Evolutionary conservation across 2,797 vertebrate species (phyloP).

Genomic region (Enteromius afrohamiltoni): DNA sequence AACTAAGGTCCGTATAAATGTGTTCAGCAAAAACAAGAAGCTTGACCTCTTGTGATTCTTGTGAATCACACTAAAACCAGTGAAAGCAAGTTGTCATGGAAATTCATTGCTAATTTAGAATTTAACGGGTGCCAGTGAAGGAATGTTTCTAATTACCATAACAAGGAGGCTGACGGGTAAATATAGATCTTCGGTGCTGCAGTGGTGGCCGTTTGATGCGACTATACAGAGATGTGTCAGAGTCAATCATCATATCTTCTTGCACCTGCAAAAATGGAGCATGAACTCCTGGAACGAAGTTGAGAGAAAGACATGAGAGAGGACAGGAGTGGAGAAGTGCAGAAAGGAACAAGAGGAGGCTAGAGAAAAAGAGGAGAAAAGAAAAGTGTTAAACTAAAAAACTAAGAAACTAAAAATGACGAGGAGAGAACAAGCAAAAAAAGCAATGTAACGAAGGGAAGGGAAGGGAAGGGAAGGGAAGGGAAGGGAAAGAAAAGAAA

Average conservation of each 20-base stretch:
- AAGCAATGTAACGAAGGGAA: slow-evolving; percentile 46
- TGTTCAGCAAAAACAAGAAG: neutral
- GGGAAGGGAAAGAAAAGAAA: no score
- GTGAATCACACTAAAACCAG: slow-evolving; percentile 26
- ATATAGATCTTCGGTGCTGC: slow-evolving; percentile 61
- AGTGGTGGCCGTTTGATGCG: slow-evolving; percentile 59
- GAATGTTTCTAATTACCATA: slow-evolving; percentile 59
- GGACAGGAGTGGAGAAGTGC: slow-evolving; percentile 45
- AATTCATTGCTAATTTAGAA: slow-evolving; percentile 50
- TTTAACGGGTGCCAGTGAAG: slow-evolving; percentile 54
- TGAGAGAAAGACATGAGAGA: slow-evolving; percentile 30
- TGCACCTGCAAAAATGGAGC: slow-evolving; percentile 77
- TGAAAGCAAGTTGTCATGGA: slow-evolving; percentile 50
- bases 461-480: slow-evolving; percentile 49
- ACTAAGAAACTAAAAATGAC: slow-evolving; percentile 7
- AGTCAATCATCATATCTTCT: slow-evolving; percentile 79
- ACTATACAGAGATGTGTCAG: slow-evolving; percentile 62
- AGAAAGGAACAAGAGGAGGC: slow-evolving; percentile 22
- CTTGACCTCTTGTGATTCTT: slow-evolving; percentile 25
- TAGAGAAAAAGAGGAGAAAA: neutral
- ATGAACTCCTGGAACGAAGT: slow-evolving; percentile 59
- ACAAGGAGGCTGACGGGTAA: slow-evolving; percentile 63
- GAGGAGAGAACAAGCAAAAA: neutral
- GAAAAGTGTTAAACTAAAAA: neutral
- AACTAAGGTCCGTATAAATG: slow-evolving; percentile 14